Percentiles rank a stretch among this genome's conserved stretches.
phyloP scores from a whole-genome alignment of 2,113 vertebrate species.

The Clarias macrocephalus region DNA sequence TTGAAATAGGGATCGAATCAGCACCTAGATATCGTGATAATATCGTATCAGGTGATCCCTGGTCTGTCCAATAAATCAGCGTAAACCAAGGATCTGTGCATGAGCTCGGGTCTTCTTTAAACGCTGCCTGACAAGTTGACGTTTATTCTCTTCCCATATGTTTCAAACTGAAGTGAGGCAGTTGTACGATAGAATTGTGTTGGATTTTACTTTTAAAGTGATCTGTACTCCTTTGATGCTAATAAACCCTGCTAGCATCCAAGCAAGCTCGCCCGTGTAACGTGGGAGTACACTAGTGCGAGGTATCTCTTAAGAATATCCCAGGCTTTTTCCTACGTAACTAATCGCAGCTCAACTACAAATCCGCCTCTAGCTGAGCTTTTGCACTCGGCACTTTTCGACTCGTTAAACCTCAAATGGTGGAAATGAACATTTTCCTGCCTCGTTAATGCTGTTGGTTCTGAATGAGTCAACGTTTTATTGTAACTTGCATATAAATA shows the following conservation, averaged over 20 bases:
- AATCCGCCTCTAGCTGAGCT: not conserved
- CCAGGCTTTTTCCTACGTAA: not conserved
- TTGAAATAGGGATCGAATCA: too few relatives aligned
- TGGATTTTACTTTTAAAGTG: too few relatives aligned
- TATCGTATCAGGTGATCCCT: too few relatives aligned
- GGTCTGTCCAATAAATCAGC: too few relatives aligned
- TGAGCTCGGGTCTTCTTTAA: not conserved
- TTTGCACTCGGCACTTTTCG: not conserved
- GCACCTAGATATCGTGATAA: too few relatives aligned
- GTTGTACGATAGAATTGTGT: too few relatives aligned
- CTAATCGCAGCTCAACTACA: not conserved
- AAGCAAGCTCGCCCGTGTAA: not conserved
- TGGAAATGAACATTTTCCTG: not conserved
- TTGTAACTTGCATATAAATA: not conserved
- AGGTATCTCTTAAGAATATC: not conserved
- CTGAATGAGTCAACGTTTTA: not conserved
- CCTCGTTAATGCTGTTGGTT: not conserved
- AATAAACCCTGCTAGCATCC: too few relatives aligned
- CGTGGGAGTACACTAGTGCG: not conserved
- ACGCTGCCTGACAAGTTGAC: too few relatives aligned
- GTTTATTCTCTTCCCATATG: too few relatives aligned
- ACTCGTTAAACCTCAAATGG: not conserved
- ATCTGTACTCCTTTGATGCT: too few relatives aligned
- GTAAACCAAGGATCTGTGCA: too few relatives aligned
- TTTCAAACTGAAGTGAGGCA: too few relatives aligned